Evolutionary conservation across 92 coral and sea anemone genomes (phyloP).

Genomic region (Zoanthus solanderi): DNA sequence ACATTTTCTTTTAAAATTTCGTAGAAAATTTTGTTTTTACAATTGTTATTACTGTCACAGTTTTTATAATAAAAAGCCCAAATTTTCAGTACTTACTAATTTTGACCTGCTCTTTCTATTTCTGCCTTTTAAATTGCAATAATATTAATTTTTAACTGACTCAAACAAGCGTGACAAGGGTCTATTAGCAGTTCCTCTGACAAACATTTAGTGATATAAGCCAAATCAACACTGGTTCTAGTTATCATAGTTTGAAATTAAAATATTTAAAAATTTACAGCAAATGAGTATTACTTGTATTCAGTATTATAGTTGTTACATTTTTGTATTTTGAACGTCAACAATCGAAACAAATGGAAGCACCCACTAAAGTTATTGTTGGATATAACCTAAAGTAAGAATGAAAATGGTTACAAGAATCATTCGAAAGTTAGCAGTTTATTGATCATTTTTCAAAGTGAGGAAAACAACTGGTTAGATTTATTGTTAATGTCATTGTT

Average conservation of each 20-base stretch:
- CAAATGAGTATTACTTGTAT: slow-evolving; percentile 2
- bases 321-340: slow-evolving; percentile 7
- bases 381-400: slow-evolving; percentile 13
- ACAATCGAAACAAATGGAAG: slow-evolving; percentile 16
- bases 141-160: too few species aligned
- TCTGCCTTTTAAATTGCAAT: too few species aligned
- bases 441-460: slow-evolving; percentile 7
- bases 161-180: too few species aligned
- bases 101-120: too few species aligned
- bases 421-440: slow-evolving; percentile 8
- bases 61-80: too few species aligned
- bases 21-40: too few species aligned
- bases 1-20: too few species aligned
- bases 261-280: neutral
- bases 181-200: neutral
- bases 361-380: slow-evolving; percentile 13
- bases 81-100: too few species aligned
- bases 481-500: slow-evolving; percentile 10
- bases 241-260: slow-evolving; percentile 11
- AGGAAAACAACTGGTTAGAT: slow-evolving; percentile 10
- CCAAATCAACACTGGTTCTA: slow-evolving; percentile 4
- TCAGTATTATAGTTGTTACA: neutral
- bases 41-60: too few species aligned
- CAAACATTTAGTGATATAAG: slow-evolving; percentile 5
- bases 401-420: slow-evolving; percentile 15